Conservation (phyloP, 1,140 invertebrate species). For the Olivierus martensii region DNA sequence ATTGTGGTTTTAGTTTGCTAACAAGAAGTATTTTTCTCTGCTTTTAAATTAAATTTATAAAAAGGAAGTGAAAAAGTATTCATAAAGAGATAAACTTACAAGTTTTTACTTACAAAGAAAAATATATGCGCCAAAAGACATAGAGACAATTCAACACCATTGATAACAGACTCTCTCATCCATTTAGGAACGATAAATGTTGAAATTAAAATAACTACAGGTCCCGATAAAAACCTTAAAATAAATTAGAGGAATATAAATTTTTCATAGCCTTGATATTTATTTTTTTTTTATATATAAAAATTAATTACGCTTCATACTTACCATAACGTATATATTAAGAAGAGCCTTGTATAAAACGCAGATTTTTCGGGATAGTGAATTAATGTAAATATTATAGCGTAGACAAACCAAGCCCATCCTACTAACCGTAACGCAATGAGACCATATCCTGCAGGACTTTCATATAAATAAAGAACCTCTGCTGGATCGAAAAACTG, state of each 20-base stretch:
- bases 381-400: slow-evolving; percentile 63
- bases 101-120: slow-evolving; percentile 47
- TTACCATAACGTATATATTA: slow-evolving; percentile 64
- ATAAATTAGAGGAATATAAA: background rate
- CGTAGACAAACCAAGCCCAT: slow-evolving; percentile 71
- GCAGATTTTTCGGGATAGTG: slow-evolving; percentile 61
- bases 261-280: too few species aligned
- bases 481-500: slow-evolving; percentile 75
- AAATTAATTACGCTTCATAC: too few species aligned
- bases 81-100: background rate
- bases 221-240: slow-evolving; percentile 55
- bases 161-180: slow-evolving; percentile 78
- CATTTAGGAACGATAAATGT: slow-evolving; percentile 72
- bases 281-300: background rate
- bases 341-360: slow-evolving; percentile 57
- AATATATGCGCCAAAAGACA: slow-evolving; percentile 59
- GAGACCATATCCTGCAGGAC: slow-evolving; percentile 67
- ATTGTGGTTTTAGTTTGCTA: too few species aligned
- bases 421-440: slow-evolving; percentile 58
- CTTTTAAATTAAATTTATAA: too few species aligned
- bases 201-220: slow-evolving; percentile 61
- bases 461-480: slow-evolving; percentile 80
- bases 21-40: too few species aligned
- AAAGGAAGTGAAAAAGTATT: background rate
- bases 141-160: slow-evolving; percentile 57